Percentiles rank a stretch among this genome's conserved stretches.
These are phyloP conservation scores for Salvator merianae DNA, from an alignment of 2,113 vertebrate genomes.

Conservation along the genomic window DNA sequence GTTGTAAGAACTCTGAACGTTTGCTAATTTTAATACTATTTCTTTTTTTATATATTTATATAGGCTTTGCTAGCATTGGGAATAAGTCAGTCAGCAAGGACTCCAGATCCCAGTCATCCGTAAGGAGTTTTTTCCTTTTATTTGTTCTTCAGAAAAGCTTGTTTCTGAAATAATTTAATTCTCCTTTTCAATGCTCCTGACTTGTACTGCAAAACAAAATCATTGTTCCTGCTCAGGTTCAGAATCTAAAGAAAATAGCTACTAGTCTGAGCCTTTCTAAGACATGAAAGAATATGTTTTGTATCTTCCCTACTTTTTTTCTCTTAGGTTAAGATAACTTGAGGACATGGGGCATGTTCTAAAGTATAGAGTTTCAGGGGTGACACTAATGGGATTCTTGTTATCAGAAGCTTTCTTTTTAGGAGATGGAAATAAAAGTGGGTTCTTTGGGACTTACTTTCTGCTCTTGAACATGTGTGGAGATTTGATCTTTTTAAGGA, in stretches of 20 bases:
- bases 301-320: not conserved
- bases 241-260: not conserved
- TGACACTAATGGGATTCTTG: no score
- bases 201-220: not conserved
- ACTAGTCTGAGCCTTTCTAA: not conserved
- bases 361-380: constrained; percentile 27
- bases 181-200: not conserved
- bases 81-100: constrained; percentile 94
- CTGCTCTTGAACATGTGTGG: constrained; percentile 56
- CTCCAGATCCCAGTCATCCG: constrained; percentile 92
- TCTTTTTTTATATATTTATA: not conserved
- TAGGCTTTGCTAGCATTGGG: constrained; percentile 92
- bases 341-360: constrained; percentile 17
- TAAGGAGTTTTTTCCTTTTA: constrained; percentile 69
- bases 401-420: constrained; percentile 39
- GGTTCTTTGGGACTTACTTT: not conserved
- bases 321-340: not conserved
- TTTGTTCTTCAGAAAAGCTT: not conserved
- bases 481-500: constrained; percentile 19
- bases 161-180: not conserved
- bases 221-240: not conserved
- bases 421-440: no score
- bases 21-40: not conserved
- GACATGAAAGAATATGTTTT: accelerated
- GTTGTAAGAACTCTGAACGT: not conserved